Evolutionary conservation across 2,888 invertebrate genomes (phyloP).

Genomic region (Mythimna vitellina): DNA sequence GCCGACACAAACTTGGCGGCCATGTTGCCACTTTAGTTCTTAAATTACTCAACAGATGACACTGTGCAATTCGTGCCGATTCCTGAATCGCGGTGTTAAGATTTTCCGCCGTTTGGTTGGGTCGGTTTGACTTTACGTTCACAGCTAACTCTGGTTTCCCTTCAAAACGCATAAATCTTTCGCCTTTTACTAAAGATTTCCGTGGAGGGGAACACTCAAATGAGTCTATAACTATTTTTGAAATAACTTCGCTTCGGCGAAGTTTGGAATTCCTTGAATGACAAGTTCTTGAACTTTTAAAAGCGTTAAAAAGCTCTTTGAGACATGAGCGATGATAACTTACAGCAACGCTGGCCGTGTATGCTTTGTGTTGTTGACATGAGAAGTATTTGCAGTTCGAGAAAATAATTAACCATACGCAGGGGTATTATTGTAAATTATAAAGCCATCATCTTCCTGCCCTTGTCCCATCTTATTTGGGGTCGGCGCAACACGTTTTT

Average conservation of each 20-base stretch:
- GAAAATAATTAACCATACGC: no score
- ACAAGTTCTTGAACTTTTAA: no score
- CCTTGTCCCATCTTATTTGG: no score
- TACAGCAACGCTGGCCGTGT: no score
- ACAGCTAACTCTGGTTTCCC: constrained; percentile 90
- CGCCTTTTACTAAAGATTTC: constrained; percentile 95
- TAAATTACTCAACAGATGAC: constrained; percentile 39
- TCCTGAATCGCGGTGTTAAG: constrained; percentile 57
- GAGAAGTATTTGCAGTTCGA: no score
- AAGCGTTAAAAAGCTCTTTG: no score
- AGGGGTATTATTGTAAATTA: no score
- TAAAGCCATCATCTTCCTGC: no score
- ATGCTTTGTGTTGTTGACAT: no score
- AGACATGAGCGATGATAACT: no score
- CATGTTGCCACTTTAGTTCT: constrained; percentile 14
- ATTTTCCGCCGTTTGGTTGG: constrained; percentile 52
- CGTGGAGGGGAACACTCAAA: constrained; percentile 93
- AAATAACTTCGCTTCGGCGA: constrained; percentile 24
- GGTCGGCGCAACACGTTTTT: no score
- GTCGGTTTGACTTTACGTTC: background rate
- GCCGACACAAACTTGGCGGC: background rate
- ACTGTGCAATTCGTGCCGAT: constrained; percentile 26
- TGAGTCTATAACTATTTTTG: constrained; percentile 87
- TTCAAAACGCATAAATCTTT: constrained; percentile 93
- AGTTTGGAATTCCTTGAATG: constrained; percentile 18